These are phyloP conservation scores for Myiotriccus ornatus DNA, from an alignment of 2,797 vertebrate genomes.

Conservation along the genomic window DNA sequence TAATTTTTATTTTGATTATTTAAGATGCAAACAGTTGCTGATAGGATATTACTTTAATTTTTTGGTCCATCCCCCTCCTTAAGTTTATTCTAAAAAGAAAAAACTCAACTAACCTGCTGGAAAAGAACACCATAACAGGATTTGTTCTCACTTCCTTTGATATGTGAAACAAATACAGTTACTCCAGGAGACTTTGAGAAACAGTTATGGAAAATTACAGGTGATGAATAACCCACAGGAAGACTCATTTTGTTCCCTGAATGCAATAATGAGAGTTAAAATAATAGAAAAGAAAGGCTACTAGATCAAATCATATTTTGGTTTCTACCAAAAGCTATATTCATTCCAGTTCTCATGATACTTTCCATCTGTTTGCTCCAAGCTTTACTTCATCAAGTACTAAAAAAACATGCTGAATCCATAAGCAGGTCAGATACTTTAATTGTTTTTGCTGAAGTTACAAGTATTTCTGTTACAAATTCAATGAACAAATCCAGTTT, in stretches of 20 bases:
- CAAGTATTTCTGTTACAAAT: neutral
- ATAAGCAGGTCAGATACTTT: neutral
- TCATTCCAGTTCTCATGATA: neutral
- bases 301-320: conserved; percentile 33
- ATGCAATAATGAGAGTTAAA: conserved; percentile 43
- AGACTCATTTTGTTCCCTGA: conserved; percentile 46
- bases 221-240: conserved; percentile 68
- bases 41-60: neutral
- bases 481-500: neutral
- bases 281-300: conserved; percentile 48
- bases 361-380: conserved; percentile 6
- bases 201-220: conserved; percentile 63
- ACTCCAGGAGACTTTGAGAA: conserved; percentile 42
- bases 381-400: neutral
- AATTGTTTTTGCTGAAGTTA: neutral
- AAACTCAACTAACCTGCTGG: conserved; percentile 41
- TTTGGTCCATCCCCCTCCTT: neutral
- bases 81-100: conserved; percentile 20
- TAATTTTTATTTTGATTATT: neutral
- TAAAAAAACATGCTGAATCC: neutral
- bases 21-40: neutral
- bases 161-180: conserved; percentile 57
- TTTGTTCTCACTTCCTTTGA: conserved; percentile 69
- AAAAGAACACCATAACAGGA: conserved; percentile 66
- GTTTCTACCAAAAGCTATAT: conserved; percentile 3